These are phyloP conservation scores for Drosophila subsilvestris DNA, from an alignment of 2,888 invertebrate species.

Conservation along the genomic window DNA sequence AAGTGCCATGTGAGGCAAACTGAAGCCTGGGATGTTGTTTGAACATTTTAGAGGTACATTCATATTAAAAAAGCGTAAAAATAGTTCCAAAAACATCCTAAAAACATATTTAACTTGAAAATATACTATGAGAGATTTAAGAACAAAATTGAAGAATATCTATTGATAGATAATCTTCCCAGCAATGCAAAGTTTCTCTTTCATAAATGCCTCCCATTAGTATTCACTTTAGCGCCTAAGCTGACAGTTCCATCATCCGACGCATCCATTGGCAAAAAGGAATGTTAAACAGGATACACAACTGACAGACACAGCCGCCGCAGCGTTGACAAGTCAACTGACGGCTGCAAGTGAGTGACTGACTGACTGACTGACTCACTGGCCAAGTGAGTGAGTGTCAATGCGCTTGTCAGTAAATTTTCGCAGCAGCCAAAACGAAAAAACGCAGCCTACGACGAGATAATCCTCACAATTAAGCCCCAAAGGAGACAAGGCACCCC, in stretches of 20 bases:
- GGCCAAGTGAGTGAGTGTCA: conserved; percentile 58
- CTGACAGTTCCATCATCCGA: conserved; percentile 55
- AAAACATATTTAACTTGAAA: no score
- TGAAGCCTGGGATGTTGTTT: not conserved
- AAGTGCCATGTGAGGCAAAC: conserved; percentile 10
- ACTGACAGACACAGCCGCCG: conserved; percentile 62
- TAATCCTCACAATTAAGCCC: conserved; percentile 74
- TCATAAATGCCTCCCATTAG: conserved; percentile 21
- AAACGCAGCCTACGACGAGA: conserved; percentile 42
- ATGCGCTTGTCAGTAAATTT: conserved; percentile 71
- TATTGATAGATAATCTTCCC: not conserved
- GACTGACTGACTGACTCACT: conserved; percentile 41
- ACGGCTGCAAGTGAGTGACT: conserved; percentile 42
- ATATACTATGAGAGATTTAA: no score
- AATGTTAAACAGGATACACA: conserved; percentile 66
- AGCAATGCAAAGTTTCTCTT: conserved; percentile 15
- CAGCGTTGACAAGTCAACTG: conserved; percentile 51
- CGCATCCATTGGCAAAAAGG: conserved; percentile 17
- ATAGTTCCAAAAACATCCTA: no score
- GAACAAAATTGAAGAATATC: no score
- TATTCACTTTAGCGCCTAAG: conserved; percentile 62
- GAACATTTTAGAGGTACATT: not conserved
- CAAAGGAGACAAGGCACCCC: conserved; percentile 34
- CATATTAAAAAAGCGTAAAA: no score
- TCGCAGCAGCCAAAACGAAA: conserved; percentile 38